Percentiles rank a stretch among this genome's conserved stretches.
phyloP scores from a whole-genome alignment of 1,140 invertebrate genomes.

The Potamilus streckersoni region DNA sequence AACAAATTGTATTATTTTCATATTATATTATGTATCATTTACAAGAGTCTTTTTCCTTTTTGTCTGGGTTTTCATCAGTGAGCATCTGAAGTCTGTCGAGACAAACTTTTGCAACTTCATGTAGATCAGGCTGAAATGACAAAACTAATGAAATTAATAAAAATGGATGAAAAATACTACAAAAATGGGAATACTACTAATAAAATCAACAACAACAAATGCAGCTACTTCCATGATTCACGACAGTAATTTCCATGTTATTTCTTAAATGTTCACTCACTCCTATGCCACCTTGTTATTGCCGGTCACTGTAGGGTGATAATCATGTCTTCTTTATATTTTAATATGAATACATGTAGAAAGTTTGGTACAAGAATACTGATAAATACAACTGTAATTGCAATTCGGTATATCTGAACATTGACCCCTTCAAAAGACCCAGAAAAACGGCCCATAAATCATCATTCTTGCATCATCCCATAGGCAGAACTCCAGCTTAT shows the following conservation, averaged over 20 bases:
- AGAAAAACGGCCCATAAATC: too few species aligned
- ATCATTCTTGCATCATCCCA: too few species aligned
- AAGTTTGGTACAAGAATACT: too few species aligned
- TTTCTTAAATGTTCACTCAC: background rate
- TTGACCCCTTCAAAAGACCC: too few species aligned
- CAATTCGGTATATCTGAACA: too few species aligned
- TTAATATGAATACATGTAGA: too few species aligned
- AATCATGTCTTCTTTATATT: background rate
- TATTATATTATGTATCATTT: too few species aligned
- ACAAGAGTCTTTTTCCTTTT: too few species aligned
- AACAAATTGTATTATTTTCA: too few species aligned
- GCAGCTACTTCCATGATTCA: background rate
- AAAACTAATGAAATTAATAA: background rate
- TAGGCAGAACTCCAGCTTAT: too few species aligned
- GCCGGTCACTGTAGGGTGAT: background rate
- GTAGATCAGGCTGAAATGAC: conserved; percentile 51
- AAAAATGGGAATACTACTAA: background rate
- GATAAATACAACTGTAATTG: too few species aligned
- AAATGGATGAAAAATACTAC: background rate
- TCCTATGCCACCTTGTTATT: background rate
- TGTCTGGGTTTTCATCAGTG: background rate
- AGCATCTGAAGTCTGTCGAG: conserved; percentile 45
- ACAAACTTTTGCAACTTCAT: conserved; percentile 52
- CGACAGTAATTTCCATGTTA: background rate
- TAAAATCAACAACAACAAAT: background rate